Evolutionary conservation across 2,888 invertebrate genomes (phyloP), one percentile per base, ranked within the genome.

Genomic region (Papilio protenor): DNA sequence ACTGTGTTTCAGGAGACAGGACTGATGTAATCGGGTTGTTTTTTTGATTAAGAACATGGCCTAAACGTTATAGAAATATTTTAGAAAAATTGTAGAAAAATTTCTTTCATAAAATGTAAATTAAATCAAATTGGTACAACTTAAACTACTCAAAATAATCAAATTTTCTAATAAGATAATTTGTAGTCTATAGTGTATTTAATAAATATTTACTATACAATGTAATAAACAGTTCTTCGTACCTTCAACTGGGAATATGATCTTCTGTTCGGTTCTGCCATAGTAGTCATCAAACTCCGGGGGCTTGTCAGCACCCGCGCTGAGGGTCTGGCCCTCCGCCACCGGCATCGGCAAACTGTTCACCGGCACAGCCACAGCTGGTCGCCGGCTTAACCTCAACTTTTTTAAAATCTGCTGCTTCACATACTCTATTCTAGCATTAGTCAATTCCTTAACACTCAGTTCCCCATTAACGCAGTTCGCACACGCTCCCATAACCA

Each of bases 381-480:
- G 97, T 84, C 97, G 96, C 89, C 97, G 97, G 77, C 96, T 97
- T 77, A 98, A 90, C 81, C 98, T 91, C 77, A 98, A 87, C 90
- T 98, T 98, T 91, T 97, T 97, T 84, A 98, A 88, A 49, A 98
- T 98, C 92, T 98, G 97, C 88, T 97, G 96, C 90, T 98, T 98
- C 72, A 98, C 97, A 84, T 97, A 97, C 89, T 98, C 97, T 80
- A 98, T 96, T 81, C 98, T 93, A 57, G 97, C 94, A 55, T 96
- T 96, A 0, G 96, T 97, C 75, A 97, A 89, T 83, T 96, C 96
- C 66, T 95, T 94, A 71, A 88, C 90, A 78, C 87, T 89, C 33
- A 92, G 81, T 55, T 96, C 96, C 10, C 91, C 91, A 64, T 88
- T 90, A 33, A 89, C 93, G 87, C 93, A 92, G 73, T 90, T 91